Conservation (phyloP, 2,888 invertebrate genomes). For the Pyrocoelia pectoralis region DNA sequence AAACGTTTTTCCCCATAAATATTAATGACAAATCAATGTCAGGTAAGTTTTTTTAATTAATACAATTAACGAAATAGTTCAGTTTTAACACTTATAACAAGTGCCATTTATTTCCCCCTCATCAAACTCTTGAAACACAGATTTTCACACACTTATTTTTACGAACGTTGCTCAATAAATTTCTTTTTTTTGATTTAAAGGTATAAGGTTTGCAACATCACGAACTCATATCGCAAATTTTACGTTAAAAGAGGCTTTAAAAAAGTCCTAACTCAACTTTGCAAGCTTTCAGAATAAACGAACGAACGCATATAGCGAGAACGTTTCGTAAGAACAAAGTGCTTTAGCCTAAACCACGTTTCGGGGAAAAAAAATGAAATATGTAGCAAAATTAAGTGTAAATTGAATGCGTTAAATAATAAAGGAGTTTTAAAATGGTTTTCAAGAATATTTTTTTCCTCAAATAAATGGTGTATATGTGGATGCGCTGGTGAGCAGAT, state of each 20-base stretch:
- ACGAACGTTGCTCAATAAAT: too few relatives aligned
- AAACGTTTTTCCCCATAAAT: too few relatives aligned
- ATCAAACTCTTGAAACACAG: too few relatives aligned
- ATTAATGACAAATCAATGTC: too few relatives aligned
- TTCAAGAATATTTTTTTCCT: constrained; percentile 8
- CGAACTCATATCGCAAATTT: not conserved
- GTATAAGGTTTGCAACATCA: not conserved
- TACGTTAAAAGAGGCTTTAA: not conserved
- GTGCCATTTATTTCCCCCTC: too few relatives aligned
- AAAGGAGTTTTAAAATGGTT: constrained; percentile 13
- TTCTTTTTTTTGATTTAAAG: too few relatives aligned
- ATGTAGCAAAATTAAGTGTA: not conserved
- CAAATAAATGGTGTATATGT: constrained; percentile 17
- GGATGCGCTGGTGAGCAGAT: constrained; percentile 18
- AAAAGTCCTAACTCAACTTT: not conserved
- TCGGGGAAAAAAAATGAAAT: not conserved
- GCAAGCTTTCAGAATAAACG: not conserved
- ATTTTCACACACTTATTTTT: too few relatives aligned
- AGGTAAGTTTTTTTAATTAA: too few relatives aligned
- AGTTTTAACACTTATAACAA: too few relatives aligned
- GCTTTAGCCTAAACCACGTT: not conserved
- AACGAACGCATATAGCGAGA: not conserved
- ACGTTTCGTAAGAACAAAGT: not conserved
- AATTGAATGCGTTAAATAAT: constrained; percentile 7
- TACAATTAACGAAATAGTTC: too few relatives aligned